Evolutionary conservation across 2,888 invertebrate genomes (phyloP).

Genomic region (Eristalis intricaria): DNA sequence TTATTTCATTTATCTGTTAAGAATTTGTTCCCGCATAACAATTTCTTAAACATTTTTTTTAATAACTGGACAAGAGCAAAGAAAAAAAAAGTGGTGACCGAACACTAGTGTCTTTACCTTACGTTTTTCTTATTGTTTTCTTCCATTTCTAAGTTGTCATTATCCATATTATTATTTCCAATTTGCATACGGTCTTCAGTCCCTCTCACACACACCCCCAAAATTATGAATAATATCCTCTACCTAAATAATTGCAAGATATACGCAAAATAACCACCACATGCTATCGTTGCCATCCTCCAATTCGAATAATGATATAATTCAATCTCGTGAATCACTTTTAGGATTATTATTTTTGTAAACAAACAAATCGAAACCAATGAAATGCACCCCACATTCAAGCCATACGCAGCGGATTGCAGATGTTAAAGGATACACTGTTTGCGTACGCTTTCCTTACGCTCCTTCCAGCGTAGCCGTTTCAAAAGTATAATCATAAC

Average conservation of each 20-base stretch:
- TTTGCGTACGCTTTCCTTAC: constrained; percentile 18
- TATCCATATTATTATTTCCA: too few relatives aligned
- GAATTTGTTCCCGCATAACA: too few relatives aligned
- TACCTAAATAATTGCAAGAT: too few relatives aligned
- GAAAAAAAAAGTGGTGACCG: too few relatives aligned
- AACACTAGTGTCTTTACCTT: too few relatives aligned
- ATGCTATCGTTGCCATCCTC: constrained; percentile 28
- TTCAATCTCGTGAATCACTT: constrained; percentile 70
- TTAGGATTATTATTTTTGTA: constrained; percentile 70
- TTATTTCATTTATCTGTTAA: too few relatives aligned
- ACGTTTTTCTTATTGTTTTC: too few relatives aligned
- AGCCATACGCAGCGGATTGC: neutral
- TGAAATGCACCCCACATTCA: constrained; percentile 49
- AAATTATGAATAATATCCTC: neutral
- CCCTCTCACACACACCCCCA: constrained; percentile 36
- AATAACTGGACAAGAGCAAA: too few relatives aligned
- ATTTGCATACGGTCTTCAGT: constrained; percentile 6
- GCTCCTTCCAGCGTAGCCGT: constrained; percentile 3
- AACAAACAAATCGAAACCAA: constrained; percentile 68
- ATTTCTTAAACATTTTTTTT: too few relatives aligned
- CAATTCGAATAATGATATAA: constrained; percentile 67
- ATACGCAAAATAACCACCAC: constrained; percentile 3
- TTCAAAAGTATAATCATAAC: constrained; percentile 40
- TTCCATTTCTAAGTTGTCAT: too few relatives aligned
- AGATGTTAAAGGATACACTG: constrained; percentile 55